Percentiles rank a stretch among this genome's conserved stretches.
Evolutionary conservation across 1,140 invertebrate species (phyloP).

Genomic region (Pemphigus obesinymphae): DNA sequence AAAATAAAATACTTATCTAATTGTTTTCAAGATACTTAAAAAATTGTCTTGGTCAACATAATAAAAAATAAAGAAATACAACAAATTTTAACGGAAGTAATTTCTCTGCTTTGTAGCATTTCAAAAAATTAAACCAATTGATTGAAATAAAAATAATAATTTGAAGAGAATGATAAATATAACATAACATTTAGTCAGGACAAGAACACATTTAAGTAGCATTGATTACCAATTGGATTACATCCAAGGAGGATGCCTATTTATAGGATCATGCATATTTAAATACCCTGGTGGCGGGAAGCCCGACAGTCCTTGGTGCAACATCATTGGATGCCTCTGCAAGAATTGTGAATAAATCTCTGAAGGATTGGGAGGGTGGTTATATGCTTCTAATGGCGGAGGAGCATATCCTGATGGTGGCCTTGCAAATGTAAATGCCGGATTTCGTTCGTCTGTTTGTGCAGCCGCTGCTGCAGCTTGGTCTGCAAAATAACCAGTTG

Average conservation of each 20-base stretch:
- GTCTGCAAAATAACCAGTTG: conserved; percentile 46
- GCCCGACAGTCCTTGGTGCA: conserved; percentile 60
- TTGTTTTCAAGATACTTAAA: too few species aligned
- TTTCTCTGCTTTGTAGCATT: too few species aligned
- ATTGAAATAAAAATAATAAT: too few species aligned
- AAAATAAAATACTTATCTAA: too few species aligned
- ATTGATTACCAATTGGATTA: conserved; percentile 38
- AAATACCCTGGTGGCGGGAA: conserved; percentile 58
- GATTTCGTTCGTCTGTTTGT: conserved; percentile 54
- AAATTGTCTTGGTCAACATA: too few species aligned
- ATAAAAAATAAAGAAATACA: too few species aligned
- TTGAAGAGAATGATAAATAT: too few species aligned
- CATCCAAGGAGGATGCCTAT: conserved; percentile 55
- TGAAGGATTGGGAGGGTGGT: conserved; percentile 53
- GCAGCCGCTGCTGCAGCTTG: conserved; percentile 50
- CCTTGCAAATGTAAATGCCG: conserved; percentile 50
- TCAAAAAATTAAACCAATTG: too few species aligned
- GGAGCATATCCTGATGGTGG: conserved; percentile 53
- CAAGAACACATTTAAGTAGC: conserved; percentile 10
- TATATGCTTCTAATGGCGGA: conserved; percentile 47
- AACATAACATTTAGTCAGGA: not conserved
- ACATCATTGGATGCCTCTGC: conserved; percentile 57
- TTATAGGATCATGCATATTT: conserved; percentile 62
- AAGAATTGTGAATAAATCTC: conserved; percentile 66
- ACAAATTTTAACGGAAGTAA: too few species aligned